phyloP scores from a whole-genome alignment of 2,797 vertebrate species.

The Taenioides sp. region DNA sequence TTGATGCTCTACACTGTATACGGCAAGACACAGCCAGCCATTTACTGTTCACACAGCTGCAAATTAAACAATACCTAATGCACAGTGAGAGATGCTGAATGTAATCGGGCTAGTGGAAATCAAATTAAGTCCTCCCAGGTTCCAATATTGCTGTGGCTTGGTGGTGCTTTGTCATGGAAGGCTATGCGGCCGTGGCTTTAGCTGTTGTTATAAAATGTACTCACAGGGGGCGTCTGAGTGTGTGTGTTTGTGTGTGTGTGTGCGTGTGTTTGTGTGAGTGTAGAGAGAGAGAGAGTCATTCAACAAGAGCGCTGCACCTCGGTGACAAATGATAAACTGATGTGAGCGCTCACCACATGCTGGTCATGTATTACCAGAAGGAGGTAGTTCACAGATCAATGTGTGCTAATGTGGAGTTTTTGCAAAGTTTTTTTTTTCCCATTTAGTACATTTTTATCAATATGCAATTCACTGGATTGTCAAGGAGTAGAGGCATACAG shows the following conservation, averaged over 20 bases:
- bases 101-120: constrained; percentile 34
- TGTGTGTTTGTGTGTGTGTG: not conserved
- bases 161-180: constrained; percentile 21
- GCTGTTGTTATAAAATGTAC: constrained; percentile 13
- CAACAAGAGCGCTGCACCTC: constrained; percentile 21
- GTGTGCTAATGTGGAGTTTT: no score
- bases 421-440: no score
- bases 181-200: constrained; percentile 23
- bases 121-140: constrained; percentile 13
- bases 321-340: constrained; percentile 26
- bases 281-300: constrained; percentile 20
- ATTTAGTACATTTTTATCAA: not conserved
- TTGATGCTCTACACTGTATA: constrained; percentile 17
- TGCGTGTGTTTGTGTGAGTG: not conserved
- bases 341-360: constrained; percentile 5
- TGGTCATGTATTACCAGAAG: constrained; percentile 10
- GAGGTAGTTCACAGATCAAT: not conserved
- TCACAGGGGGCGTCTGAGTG: constrained; percentile 31
- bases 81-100: constrained; percentile 24
- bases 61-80: constrained; percentile 41
- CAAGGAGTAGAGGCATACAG: not conserved
- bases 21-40: constrained; percentile 19
- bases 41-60: constrained; percentile 20
- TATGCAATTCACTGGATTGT: not conserved
- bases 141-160: constrained; percentile 21